Conservation (phyloP, 2,888 invertebrate species). For the Rhyacophila evoluta region DNA sequence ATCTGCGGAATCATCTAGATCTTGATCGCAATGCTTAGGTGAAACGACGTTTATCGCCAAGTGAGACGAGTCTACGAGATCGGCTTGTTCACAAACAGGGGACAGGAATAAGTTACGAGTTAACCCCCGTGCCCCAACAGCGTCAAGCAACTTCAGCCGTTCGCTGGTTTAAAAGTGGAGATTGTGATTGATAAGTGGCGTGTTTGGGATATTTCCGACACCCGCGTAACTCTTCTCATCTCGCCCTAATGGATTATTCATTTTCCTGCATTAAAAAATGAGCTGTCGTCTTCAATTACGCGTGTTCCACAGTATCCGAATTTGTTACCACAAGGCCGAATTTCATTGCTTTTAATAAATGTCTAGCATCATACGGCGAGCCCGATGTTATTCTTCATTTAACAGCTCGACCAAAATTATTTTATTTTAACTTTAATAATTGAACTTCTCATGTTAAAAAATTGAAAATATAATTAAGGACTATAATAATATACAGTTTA, state of each 20-base stretch:
- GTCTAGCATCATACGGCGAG: too few relatives aligned
- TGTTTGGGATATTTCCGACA: constrained; percentile 38
- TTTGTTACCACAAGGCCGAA: too few relatives aligned
- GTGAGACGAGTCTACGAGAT: background rate
- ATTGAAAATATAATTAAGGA: too few relatives aligned
- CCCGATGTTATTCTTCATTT: too few relatives aligned
- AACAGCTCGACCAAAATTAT: too few relatives aligned
- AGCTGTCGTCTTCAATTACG: constrained; percentile 50
- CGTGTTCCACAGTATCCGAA: too few relatives aligned
- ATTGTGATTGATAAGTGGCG: constrained; percentile 39
- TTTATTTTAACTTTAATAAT: too few relatives aligned
- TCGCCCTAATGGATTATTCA: constrained; percentile 51
- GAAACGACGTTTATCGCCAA: background rate
- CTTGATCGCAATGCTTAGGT: too few relatives aligned
- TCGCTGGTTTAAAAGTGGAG: background rate
- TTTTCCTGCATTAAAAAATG: constrained; percentile 48
- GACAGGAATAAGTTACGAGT: constrained; percentile 18
- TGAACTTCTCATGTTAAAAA: too few relatives aligned
- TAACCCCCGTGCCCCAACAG: background rate
- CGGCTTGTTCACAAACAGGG: constrained; percentile 8
- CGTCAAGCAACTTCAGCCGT: background rate
- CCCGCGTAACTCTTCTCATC: constrained; percentile 29
- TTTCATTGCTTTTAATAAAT: too few relatives aligned
- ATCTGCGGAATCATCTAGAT: too few relatives aligned
- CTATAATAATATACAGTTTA: too few relatives aligned